phyloP scores from a whole-genome alignment of 2,888 invertebrate species.

The Blastobasis adustella region DNA sequence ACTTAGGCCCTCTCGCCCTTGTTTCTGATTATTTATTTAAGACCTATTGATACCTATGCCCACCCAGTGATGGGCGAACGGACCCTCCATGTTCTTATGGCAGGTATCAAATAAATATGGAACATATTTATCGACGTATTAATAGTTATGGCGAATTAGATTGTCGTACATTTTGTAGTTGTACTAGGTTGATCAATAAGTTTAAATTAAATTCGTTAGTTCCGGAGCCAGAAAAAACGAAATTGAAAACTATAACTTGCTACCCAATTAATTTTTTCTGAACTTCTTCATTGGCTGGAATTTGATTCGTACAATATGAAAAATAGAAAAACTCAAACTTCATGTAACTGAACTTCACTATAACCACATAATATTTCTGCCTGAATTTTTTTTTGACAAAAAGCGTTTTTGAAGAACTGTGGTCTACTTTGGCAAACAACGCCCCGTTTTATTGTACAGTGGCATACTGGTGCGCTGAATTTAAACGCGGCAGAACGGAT shows the following conservation, averaged over 20 bases:
- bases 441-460: not conserved
- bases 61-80: constrained; percentile 24
- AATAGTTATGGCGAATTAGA: too few relatives aligned
- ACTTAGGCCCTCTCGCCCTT: constrained; percentile 64
- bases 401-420: not conserved
- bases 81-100: constrained; percentile 9
- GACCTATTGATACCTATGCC: constrained; percentile 54
- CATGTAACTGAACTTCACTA: not conserved
- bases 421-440: not conserved
- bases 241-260: too few relatives aligned
- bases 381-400: not conserved
- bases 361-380: not conserved
- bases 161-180: too few relatives aligned
- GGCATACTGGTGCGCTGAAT: not conserved
- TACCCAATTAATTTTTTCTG: not conserved
- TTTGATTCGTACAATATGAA: not conserved
- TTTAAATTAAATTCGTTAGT: too few relatives aligned
- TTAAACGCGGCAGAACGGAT: not conserved
- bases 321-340: not conserved
- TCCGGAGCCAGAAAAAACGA: too few relatives aligned
- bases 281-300: not conserved
- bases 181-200: too few relatives aligned
- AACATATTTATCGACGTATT: too few relatives aligned
- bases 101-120: not conserved
- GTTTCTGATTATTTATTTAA: constrained; percentile 70